Conservation (phyloP, 2,113 vertebrate genomes). For the Osmerus mordax region DNA sequence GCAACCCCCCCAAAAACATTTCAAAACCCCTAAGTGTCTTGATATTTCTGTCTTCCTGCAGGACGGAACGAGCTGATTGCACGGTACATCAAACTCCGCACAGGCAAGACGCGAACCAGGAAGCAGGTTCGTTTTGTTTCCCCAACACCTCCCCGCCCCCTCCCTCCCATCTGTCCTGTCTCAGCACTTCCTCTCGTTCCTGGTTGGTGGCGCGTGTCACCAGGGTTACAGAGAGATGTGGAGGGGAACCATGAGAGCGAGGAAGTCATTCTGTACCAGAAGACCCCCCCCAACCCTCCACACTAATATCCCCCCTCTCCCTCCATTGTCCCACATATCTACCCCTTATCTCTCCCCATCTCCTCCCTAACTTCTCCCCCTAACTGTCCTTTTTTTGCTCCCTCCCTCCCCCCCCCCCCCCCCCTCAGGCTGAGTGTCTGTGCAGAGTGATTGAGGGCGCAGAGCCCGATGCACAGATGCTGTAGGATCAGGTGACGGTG, state of each 20-base stretch:
- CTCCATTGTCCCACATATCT: no score
- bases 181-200: background rate
- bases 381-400: background rate
- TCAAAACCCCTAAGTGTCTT: background rate
- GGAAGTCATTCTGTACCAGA: background rate
- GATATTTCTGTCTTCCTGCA: background rate
- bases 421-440: slow-evolving; percentile 15
- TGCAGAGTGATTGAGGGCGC: slow-evolving; percentile 57
- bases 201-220: no score
- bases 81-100: slow-evolving; percentile 10
- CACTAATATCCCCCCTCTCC: no score
- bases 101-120: slow-evolving; percentile 8
- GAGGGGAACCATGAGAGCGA: background rate
- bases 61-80: slow-evolving; percentile 12
- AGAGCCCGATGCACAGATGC: slow-evolving; percentile 62
- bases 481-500: slow-evolving; percentile 66
- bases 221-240: background rate
- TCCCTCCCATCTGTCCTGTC: background rate
- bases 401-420: background rate
- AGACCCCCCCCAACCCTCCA: background rate
- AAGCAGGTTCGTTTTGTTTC: slow-evolving; percentile 1
- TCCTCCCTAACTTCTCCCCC: no score
- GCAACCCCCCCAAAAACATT: background rate
- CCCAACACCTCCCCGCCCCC: background rate
- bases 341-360: no score